A percentile compares a stretch with the other conserved stretches of the same genome.
These are phyloP conservation scores for Gouania willdenowi DNA, from an alignment of 2,797 vertebrate genomes.

Conservation along the genomic window DNA sequence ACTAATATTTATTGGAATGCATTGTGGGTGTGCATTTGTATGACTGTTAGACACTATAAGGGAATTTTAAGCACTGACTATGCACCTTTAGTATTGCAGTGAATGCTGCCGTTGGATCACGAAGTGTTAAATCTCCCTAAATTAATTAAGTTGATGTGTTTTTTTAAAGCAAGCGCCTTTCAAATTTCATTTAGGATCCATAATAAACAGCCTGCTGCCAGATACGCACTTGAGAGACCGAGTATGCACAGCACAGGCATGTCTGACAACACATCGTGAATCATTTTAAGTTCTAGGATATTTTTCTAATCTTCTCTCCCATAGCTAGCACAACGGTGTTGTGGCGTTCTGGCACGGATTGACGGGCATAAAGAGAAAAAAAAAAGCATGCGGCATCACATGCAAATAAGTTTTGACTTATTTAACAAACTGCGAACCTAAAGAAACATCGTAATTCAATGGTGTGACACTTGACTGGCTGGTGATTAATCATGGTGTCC, in stretches of 20 bases:
- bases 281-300: constrained; percentile 5
- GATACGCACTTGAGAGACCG: constrained; percentile 4
- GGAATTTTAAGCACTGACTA: no score
- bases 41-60: no score
- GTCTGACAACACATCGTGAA: constrained; percentile 17
- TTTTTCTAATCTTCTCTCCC: constrained; percentile 25
- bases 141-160: no score
- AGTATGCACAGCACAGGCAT: constrained; percentile 6
- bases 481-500: constrained; percentile 30
- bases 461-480: constrained; percentile 25
- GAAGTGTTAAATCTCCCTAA: no score
- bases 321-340: constrained; percentile 11
- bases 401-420: constrained; percentile 15
- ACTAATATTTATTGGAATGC: no score
- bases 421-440: constrained; percentile 14
- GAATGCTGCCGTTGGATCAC: no score
- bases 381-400: no score
- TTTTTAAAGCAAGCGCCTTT: no score
- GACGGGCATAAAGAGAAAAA: constrained; percentile 8
- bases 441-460: constrained; percentile 2
- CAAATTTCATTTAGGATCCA: not conserved
- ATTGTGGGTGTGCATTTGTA: no score
- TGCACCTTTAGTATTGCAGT: no score
- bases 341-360: constrained; percentile 8
- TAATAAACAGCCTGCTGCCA: constrained; percentile 3